phyloP scores from a whole-genome alignment of 2,797 vertebrate species.

The Xerus rutilus region DNA sequence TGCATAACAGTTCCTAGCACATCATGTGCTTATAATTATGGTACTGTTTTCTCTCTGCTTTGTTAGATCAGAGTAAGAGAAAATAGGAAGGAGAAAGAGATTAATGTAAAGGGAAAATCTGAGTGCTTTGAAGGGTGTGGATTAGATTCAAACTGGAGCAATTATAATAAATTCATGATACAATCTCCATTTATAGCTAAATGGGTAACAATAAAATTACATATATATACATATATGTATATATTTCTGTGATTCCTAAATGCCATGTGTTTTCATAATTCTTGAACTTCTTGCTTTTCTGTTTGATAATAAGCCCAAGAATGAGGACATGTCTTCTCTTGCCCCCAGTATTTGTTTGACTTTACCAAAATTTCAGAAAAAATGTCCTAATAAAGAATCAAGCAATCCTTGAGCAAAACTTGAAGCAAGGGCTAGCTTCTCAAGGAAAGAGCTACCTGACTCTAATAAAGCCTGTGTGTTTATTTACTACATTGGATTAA shows the following conservation, averaged over 20 bases:
- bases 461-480: constrained; percentile 51
- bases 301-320: not conserved
- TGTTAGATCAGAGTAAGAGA: not conserved
- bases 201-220: not conserved
- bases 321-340: not conserved
- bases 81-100: not conserved
- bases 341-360: not conserved
- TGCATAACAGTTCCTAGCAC: not conserved
- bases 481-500: constrained; percentile 57
- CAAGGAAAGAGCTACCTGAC: constrained; percentile 35
- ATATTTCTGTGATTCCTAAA: not conserved
- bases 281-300: not conserved
- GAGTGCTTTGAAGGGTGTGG: not conserved
- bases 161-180: not conserved
- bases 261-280: not conserved
- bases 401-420: not conserved
- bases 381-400: not conserved
- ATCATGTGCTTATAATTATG: not conserved
- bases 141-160: not conserved
- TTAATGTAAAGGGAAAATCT: not conserved
- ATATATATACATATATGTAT: not conserved
- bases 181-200: not conserved
- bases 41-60: constrained; percentile 2
- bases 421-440: not conserved
- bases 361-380: constrained; percentile 24